These are phyloP conservation scores for Scytalopus superciliaris DNA, from an alignment of 2,113 vertebrate genomes.

Conservation along the genomic window DNA sequence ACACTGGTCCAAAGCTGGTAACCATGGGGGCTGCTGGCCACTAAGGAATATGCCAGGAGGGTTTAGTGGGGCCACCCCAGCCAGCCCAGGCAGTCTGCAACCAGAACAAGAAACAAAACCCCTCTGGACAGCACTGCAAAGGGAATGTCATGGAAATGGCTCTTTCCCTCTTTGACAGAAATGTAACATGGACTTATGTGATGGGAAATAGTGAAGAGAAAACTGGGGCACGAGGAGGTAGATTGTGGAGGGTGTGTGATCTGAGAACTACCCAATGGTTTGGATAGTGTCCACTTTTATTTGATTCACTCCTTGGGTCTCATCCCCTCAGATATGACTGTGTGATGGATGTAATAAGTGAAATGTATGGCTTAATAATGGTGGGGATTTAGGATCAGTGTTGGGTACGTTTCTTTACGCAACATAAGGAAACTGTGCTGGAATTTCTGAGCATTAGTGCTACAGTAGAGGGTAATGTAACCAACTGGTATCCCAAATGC, in stretches of 20 bases:
- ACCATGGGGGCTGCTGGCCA: not conserved
- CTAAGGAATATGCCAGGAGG: not conserved
- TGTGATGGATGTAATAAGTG: not conserved
- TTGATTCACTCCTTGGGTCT: not conserved
- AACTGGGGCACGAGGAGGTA: rapidly evolving
- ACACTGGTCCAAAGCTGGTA: not conserved
- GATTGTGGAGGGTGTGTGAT: not conserved
- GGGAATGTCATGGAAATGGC: not conserved
- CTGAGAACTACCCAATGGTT: not conserved
- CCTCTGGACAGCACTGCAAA: not conserved
- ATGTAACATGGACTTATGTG: not conserved
- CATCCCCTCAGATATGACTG: not conserved
- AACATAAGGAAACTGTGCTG: not conserved
- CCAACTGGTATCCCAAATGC: not conserved
- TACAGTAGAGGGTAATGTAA: not conserved
- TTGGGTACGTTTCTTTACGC: not conserved
- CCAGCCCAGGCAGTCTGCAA: not conserved
- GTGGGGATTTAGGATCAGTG: not conserved
- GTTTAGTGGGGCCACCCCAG: not conserved
- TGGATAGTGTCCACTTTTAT: not conserved
- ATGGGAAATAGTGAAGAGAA: not conserved
- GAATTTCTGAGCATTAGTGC: not conserved
- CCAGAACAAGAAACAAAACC: not conserved
- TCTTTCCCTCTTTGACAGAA: not conserved
- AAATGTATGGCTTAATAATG: not conserved